Evolutionary conservation across 2,113 vertebrate genomes (phyloP).

Genomic region (Otus sunia): DNA sequence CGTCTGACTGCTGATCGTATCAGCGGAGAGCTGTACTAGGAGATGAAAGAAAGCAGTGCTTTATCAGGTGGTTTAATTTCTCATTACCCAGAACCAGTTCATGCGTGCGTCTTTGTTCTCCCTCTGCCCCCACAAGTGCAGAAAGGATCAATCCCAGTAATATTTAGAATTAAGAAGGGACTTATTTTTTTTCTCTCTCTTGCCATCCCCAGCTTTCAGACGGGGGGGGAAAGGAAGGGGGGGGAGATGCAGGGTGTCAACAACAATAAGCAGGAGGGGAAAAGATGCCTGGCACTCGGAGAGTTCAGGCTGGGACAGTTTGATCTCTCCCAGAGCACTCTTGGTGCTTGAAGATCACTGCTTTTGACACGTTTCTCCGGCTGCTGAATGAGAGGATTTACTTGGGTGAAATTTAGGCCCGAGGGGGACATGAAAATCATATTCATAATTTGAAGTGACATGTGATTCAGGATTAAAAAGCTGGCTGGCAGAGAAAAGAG

Average conservation of each 20-base stretch:
- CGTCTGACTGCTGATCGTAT: neutral
- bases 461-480: constrained; percentile 79
- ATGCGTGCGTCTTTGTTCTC: neutral
- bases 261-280: constrained; percentile 16
- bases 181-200: neutral
- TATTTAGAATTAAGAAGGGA: neutral
- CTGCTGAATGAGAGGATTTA: constrained; percentile 78
- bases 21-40: neutral
- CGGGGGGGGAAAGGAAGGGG: neutral
- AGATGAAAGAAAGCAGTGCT: neutral
- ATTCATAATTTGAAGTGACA: constrained; percentile 81
- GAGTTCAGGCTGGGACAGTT: constrained; percentile 61
- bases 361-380: constrained; percentile 71
- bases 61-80: constrained; percentile 22
- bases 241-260: constrained; percentile 19
- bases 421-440: constrained; percentile 76
- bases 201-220: constrained; percentile 22
- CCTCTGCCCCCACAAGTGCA: neutral
- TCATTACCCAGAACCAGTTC: neutral
- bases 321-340: constrained; percentile 68
- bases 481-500: constrained; percentile 75
- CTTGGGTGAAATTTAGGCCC: constrained; percentile 77
- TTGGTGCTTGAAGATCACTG: constrained; percentile 67
- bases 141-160: neutral
- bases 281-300: constrained; percentile 28